Base-by-base conservation (phyloP, 2,797 vertebrate species). In the Mormyrus hasselquistii region DNA sequence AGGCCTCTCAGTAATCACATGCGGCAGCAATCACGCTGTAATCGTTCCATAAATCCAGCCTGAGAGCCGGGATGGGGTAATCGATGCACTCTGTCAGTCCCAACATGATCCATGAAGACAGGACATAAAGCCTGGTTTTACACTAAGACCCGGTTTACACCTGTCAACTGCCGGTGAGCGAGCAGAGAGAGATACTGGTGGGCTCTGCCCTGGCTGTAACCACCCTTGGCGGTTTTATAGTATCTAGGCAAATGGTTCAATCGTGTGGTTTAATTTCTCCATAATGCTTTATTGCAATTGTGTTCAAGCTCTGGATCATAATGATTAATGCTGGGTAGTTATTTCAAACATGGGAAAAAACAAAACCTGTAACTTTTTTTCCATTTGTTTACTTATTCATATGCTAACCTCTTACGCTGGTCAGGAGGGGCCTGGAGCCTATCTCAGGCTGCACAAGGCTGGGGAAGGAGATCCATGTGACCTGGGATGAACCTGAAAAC, bases 1-100 rank as follows among this genome's bases (percentile, higher is more conserved):
- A 53, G 89, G 84, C 87, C 76, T 49, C 59, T 25, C 52, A 50
- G 87, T 89, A 87, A 86, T 88, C 73, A 88, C 88, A 90, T 49
- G 88, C 87, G 88, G 84, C 89, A 84, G 29, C 88, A 89, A 89
- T 88, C 86, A 91, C 89, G 87, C 88, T 91, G 90, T 92, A 91
- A 92, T 93, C 91, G 88, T 87, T 89, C 87, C 90, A 89, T 91
- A 90, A 92, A 92, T 92, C 90, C 90, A 73, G 89, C 53, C 5
- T 85, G 89, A 91, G 89, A 84, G 87, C 88, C 86, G 34, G 16
- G 65, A 85, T 82, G 79, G 88, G 82, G 59, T 25, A 90, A 92
- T 92, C 92, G 73, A 90, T 92, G 87, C 87, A 25, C 87, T 88
- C 91, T 55, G 84, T 16, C 62, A 90, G 91, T 90, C 86, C 19